Base-by-base conservation (phyloP, 1,140 invertebrate genomes). In the Phocides pigmalion region DNA sequence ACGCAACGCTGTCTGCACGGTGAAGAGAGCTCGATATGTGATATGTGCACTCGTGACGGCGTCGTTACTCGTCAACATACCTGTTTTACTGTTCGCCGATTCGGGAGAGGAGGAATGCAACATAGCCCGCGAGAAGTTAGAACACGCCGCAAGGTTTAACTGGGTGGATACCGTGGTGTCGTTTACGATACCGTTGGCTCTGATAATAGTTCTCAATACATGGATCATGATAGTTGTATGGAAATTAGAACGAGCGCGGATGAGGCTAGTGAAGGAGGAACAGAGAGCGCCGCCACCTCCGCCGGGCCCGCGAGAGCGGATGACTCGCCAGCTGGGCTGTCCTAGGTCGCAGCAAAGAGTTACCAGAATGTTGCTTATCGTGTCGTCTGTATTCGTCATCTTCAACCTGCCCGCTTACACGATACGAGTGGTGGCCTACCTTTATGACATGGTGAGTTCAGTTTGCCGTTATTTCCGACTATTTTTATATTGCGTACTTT, bases 331-430 rank as follows among this genome's bases (percentile, higher is more conserved):
- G 0, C 0, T 59, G 6, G 74, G 56, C n/a, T 72, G 71, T 16
- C 72, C 74, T 11, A 78, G 77, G 5, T 92, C 93, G 20, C 94
- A 94, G 14, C 94, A 95, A 72, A 95, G 95, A 76, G 94, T 97
- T 8, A 97, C 96, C 2, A 95, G 96, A 81, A 97, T 97, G 95
- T 92, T 97, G 8, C 92, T 98, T 0, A 89, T 97, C 15, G 95
- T 97, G 4, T 97, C 96, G 0, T 94, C 94, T 1, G 95, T 96
- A 0, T 98, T 97, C 82, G 93, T 97, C 0, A 91, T 94, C 22
- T 91, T 97, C 15, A 97, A 97, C 89, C 81, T 97, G 12, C 97
- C 97, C 0, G 94, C 94, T 19, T 95, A 95, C 81, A 92, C 94
- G 39, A 90, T 95, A 63, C 88, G 95, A 49, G 81, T 95, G 17